Base-by-base conservation (phyloP, 2,113 vertebrate species). In the Eolophus roseicapilla region DNA sequence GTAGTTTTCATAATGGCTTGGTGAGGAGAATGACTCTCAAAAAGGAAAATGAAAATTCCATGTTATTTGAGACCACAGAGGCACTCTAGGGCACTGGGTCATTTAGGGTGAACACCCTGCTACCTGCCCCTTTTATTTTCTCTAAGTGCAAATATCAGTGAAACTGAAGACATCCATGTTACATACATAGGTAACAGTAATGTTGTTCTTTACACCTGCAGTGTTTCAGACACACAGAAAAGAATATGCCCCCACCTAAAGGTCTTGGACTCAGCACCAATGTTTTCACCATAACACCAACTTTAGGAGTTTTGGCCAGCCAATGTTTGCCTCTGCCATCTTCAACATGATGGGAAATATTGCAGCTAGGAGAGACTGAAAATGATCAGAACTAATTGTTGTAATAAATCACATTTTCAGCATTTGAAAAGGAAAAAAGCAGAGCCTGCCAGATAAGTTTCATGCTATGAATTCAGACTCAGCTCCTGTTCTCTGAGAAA, bases 21-120 rank as follows among this genome's bases (percentile, higher is more conserved):
- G 24, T 90, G 50, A 96, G 37, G 13, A 83, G 46, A 92, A 88
- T 25, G 28, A 81, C 12, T 90, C 20, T 79, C 44, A 86, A 88
- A 59, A 10, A 91, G 89, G 86, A 94, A 93, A 77, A 83, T 81
- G 65, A 96, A 90, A 92, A 88, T 71, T 94, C 25, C 20, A 6
- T 3, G 1, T 55, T 52, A 83, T 90, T 95, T 90, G 73, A 46
- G 53, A 87, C 21, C 19, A 85, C 44, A 75, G 55, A 90, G 21
- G 19, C 65, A 69, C 84, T 76, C n/a, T 50, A 78, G 73, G 76
- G 50, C 55, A 59, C 43, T n/a, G 43, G 46, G 68, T 96, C 69
- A 70, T 94, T 77, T 88, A 77, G 53, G 92, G 95, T 88, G 68
- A 96, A 75, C 33, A 65, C 7, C 5, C 12, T 67, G 7, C 7